These are phyloP conservation scores for Ammodytes marinus DNA, from an alignment of 2,113 vertebrate genomes.

Conservation along the genomic window DNA sequence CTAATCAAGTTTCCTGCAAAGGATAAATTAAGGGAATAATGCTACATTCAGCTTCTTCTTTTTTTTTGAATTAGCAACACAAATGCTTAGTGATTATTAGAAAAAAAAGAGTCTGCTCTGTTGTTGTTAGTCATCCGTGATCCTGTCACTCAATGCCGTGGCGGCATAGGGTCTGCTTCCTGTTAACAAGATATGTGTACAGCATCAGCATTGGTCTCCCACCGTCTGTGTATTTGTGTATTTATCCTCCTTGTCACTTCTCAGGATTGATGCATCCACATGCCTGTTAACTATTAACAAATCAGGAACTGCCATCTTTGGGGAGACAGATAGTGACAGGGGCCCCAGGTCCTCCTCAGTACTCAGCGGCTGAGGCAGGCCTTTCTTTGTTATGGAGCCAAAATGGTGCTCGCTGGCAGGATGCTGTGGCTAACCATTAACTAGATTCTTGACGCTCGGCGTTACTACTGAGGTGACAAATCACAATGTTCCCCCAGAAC, in stretches of 20 bases:
- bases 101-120: constrained; percentile 40
- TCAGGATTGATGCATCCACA: constrained; percentile 75
- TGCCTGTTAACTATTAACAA: constrained; percentile 79
- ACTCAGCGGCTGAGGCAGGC: constrained; percentile 64
- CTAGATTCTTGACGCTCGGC: constrained; percentile 50
- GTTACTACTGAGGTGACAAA: constrained; percentile 58
- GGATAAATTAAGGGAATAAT: constrained; percentile 10
- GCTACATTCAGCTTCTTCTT: constrained; percentile 17
- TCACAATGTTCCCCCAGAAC: constrained; percentile 46
- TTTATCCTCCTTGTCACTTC: constrained; percentile 68
- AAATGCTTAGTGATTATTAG: constrained; percentile 42
- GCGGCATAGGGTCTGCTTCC: constrained; percentile 79
- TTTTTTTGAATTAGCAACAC: constrained; percentile 35
- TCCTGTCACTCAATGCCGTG: constrained; percentile 75
- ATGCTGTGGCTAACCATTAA: constrained; percentile 84
- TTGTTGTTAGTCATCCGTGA: constrained; percentile 73
- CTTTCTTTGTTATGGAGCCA: constrained; percentile 73
- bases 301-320: constrained; percentile 60
- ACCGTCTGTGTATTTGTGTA: constrained; percentile 74
- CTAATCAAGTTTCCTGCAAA: constrained; percentile 25
- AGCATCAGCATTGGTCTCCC: constrained; percentile 78
- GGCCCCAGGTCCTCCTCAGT: constrained; percentile 49
- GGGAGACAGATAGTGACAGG: constrained; percentile 61
- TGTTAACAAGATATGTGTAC: constrained; percentile 83
- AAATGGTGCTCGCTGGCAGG: constrained; percentile 72